These are phyloP conservation scores for Gastracanthus pulcherrimus DNA, from an alignment of 2,888 invertebrate genomes.

Conservation along the genomic window DNA sequence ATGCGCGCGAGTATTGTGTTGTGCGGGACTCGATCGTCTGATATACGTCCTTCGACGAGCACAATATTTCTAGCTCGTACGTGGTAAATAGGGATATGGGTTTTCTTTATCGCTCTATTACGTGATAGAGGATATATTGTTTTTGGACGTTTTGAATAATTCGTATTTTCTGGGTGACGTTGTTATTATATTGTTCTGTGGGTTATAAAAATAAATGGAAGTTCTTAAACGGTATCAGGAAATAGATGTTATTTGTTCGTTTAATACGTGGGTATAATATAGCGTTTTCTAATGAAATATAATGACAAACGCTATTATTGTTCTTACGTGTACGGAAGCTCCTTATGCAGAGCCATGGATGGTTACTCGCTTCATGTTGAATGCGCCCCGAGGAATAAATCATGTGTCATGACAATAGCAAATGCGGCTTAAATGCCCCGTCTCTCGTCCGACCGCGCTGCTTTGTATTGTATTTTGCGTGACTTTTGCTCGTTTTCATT, in stretches of 20 bases:
- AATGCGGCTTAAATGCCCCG: slow-evolving; percentile 32
- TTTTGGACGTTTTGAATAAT: not conserved
- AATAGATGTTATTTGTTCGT: too few species aligned
- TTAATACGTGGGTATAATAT: not conserved
- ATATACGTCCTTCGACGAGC: not conserved
- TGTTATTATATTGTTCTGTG: too few species aligned
- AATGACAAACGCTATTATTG: not conserved
- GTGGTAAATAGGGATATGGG: not conserved
- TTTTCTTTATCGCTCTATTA: not conserved
- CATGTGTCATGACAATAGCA: slow-evolving; percentile 45
- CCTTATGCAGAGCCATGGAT: not conserved
- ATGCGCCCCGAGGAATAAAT: slow-evolving; percentile 41
- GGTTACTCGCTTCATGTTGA: slow-evolving; percentile 6
- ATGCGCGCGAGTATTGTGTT: not conserved
- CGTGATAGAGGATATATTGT: not conserved
- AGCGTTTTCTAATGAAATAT: not conserved
- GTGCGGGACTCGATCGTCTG: not conserved
- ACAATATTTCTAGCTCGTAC: not conserved
- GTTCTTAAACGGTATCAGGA: too few species aligned
- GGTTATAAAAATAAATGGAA: too few species aligned
- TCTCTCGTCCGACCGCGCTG: not conserved
- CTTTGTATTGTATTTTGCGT: slow-evolving; percentile 43
- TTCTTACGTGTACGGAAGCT: not conserved
- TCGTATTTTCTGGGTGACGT: not conserved
- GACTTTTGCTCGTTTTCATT: slow-evolving; percentile 38